phyloP scores from a whole-genome alignment of 2,888 invertebrate genomes.

The Lottia scabra region DNA sequence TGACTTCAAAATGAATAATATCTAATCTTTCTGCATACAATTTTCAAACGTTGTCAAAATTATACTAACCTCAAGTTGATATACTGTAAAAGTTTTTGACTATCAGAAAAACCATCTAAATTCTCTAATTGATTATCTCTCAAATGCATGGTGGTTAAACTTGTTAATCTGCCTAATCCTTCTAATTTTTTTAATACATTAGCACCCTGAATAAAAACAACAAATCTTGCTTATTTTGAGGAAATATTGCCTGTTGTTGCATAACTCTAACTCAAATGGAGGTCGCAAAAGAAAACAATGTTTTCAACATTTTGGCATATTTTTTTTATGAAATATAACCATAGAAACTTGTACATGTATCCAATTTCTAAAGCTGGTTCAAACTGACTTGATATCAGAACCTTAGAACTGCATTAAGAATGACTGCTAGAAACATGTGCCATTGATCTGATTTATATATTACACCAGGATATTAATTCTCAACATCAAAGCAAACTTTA shows the following conservation, averaged over 20 bases:
- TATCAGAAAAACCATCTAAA: slow-evolving; percentile 66
- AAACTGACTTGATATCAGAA: not conserved
- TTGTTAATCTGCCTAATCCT: slow-evolving; percentile 59
- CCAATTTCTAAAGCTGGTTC: not conserved
- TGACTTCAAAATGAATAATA: too few species aligned
- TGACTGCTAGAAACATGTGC: too few species aligned
- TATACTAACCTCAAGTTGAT: slow-evolving; percentile 64
- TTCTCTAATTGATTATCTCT: slow-evolving; percentile 66
- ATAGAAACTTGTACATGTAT: too few species aligned
- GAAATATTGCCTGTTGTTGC: too few species aligned
- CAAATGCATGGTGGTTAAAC: slow-evolving; percentile 65
- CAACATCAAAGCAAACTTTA: too few species aligned
- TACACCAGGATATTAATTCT: too few species aligned
- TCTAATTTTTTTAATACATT: slow-evolving; percentile 65
- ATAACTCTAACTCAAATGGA: not conserved
- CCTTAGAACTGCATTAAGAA: too few species aligned
- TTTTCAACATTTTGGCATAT: too few species aligned
- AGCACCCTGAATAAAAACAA: slow-evolving; percentile 49
- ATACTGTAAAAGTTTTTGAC: slow-evolving; percentile 63
- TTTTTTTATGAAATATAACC: too few species aligned
- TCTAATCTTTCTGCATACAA: too few species aligned
- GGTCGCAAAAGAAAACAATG: not conserved
- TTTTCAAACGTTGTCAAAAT: too few species aligned
- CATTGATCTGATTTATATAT: too few species aligned
- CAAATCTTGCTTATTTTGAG: not conserved